Evolutionary conservation across 2,888 invertebrate species (phyloP).

Genomic region (Homarus gammarus): DNA sequence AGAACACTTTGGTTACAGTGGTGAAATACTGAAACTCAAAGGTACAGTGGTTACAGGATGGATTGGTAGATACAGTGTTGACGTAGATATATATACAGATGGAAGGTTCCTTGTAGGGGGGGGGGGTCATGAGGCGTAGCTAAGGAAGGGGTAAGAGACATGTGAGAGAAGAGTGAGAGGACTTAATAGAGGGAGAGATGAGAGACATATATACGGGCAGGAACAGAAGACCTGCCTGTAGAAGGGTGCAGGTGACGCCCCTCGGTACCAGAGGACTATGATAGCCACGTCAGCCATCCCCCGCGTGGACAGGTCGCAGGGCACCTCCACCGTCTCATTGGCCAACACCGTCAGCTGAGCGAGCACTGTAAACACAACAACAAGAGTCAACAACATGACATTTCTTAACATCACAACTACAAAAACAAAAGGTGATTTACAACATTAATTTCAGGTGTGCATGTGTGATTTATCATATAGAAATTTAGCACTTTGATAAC

Average conservation of each 20-base stretch:
- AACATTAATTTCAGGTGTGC: neutral
- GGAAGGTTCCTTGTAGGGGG: too few species aligned
- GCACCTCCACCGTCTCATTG: constrained; percentile 58
- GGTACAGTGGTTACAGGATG: too few species aligned
- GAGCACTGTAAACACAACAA: constrained; percentile 32
- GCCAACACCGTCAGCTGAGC: constrained; percentile 57
- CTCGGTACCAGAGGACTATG: constrained; percentile 58
- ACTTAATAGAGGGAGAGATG: neutral
- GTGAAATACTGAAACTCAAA: too few species aligned
- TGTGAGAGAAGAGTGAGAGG: neutral
- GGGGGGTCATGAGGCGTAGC: neutral
- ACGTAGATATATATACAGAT: too few species aligned
- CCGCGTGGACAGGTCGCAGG: constrained; percentile 56
- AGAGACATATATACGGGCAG: neutral
- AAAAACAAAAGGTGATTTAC: neutral
- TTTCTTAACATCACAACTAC: neutral
- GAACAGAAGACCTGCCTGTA: constrained; percentile 34
- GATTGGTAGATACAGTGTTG: too few species aligned
- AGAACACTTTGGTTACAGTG: too few species aligned
- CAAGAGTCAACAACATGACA: neutral
- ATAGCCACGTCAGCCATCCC: constrained; percentile 47
- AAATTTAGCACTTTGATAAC: neutral
- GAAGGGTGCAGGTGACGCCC: constrained; percentile 61
- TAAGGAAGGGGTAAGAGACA: neutral
- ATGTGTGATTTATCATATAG: neutral